Conservation (phyloP, 1,140 invertebrate species). For the Lethocerus indicus region DNA sequence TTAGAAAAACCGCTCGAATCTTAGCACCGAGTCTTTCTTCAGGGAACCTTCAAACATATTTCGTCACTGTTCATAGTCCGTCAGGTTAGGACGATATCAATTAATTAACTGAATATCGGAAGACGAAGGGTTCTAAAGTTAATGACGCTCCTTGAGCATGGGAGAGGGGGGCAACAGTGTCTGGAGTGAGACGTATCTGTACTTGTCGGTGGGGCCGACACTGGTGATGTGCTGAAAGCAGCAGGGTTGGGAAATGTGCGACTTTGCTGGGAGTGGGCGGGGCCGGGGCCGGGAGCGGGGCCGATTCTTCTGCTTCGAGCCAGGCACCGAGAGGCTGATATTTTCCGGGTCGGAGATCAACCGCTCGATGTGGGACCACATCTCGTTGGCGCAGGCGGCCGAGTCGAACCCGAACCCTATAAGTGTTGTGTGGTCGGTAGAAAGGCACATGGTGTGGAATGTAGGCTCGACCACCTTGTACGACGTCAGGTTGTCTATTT, state of each 20-base stretch:
- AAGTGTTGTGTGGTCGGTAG: constrained; percentile 41
- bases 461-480: constrained; percentile 35
- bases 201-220: constrained; percentile 44
- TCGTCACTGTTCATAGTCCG: no score
- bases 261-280: constrained; percentile 50
- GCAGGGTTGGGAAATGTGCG: constrained; percentile 70
- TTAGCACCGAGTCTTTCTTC: no score
- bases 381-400: constrained; percentile 47
- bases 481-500: constrained; percentile 52
- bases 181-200: constrained; percentile 8
- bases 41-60: no score
- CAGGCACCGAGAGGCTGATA: constrained; percentile 52
- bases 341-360: constrained; percentile 64
- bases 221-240: constrained; percentile 75
- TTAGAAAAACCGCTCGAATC: no score
- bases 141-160: no score
- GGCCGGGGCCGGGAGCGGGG: constrained; percentile 29
- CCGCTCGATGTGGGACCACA: constrained; percentile 48
- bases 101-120: no score
- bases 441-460: constrained; percentile 72
- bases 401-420: constrained; percentile 48
- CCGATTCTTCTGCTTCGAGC: constrained; percentile 36
- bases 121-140: no score
- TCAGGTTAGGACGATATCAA: no score
- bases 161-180: constrained; percentile 10